Percentiles rank a stretch among this genome's conserved stretches.
Conservation (phyloP, 2,113 vertebrate genomes). For the Grallaria varia region DNA sequence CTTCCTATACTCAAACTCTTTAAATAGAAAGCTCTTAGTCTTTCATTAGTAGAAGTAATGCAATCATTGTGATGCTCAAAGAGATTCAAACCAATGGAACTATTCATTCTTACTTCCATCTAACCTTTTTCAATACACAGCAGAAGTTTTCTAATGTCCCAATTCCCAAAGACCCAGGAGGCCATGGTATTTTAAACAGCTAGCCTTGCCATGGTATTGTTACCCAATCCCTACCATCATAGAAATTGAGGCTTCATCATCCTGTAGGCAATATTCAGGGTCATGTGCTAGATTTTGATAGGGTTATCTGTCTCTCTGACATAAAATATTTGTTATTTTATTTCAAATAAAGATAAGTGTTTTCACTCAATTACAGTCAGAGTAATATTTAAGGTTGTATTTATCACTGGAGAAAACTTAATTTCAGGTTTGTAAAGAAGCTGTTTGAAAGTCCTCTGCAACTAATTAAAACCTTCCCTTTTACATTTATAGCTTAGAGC, state of each 20-base stretch:
- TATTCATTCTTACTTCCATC: not conserved
- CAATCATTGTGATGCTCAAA: not conserved
- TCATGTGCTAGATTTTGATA: not conserved
- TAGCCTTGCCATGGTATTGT: not conserved
- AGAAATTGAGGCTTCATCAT: not conserved
- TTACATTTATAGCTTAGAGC: not conserved
- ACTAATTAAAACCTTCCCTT: not conserved
- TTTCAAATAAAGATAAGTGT: not conserved
- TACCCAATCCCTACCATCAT: not conserved
- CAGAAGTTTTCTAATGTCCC: not conserved
- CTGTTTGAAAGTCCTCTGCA: not conserved
- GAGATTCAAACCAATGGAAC: not conserved
- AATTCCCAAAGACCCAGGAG: not conserved
- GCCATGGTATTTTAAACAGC: not conserved
- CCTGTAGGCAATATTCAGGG: not conserved
- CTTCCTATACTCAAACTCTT: not conserved
- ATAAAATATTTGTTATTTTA: not conserved
- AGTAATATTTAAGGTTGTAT: not conserved
- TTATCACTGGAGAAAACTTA: not conserved
- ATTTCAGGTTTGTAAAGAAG: slow-evolving; percentile 1
- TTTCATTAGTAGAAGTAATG: not conserved
- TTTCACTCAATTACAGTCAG: not conserved
- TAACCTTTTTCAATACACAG: not conserved
- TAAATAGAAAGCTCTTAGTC: not conserved
- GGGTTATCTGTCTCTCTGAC: not conserved